Evolutionary conservation across 1,140 invertebrate species (phyloP).

Genomic region (Leptonema lineaticorne): DNA sequence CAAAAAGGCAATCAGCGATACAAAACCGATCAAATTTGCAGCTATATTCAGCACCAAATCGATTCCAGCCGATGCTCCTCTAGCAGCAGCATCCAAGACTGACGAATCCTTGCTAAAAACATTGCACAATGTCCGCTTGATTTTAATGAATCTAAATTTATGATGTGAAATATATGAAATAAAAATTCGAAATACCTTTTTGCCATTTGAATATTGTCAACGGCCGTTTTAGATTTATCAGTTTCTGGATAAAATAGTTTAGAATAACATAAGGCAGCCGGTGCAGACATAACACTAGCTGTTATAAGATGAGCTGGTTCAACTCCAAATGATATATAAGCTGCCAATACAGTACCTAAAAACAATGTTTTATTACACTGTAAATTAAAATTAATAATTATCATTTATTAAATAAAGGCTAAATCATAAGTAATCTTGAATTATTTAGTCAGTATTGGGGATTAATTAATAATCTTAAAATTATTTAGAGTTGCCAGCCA

Average conservation of each 20-base stretch:
- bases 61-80: conserved; percentile 80
- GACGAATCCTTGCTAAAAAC: conserved; percentile 73
- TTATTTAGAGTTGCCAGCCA: too few relatives aligned
- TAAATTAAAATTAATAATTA: too few relatives aligned
- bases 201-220: conserved; percentile 63
- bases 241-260: conserved; percentile 93
- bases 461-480: too few relatives aligned
- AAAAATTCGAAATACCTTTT: conserved; percentile 57
- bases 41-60: conserved; percentile 84
- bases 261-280: conserved; percentile 82
- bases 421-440: too few relatives aligned
- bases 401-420: too few relatives aligned
- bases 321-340: conserved; percentile 90
- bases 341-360: conserved; percentile 81
- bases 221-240: conserved; percentile 69
- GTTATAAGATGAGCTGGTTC: conserved; percentile 79
- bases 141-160: too few relatives aligned
- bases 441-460: too few relatives aligned
- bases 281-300: conserved; percentile 93
- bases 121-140: too few relatives aligned
- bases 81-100: conserved; percentile 83
- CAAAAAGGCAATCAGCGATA: conserved; percentile 82
- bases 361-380: too few relatives aligned
- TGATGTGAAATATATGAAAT: neutral
- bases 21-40: conserved; percentile 89